A percentile compares a stretch with the other conserved stretches of the same genome.
phyloP scores from a whole-genome alignment of 1,140 invertebrate genomes.

The Anagrus nilaparvatae region DNA sequence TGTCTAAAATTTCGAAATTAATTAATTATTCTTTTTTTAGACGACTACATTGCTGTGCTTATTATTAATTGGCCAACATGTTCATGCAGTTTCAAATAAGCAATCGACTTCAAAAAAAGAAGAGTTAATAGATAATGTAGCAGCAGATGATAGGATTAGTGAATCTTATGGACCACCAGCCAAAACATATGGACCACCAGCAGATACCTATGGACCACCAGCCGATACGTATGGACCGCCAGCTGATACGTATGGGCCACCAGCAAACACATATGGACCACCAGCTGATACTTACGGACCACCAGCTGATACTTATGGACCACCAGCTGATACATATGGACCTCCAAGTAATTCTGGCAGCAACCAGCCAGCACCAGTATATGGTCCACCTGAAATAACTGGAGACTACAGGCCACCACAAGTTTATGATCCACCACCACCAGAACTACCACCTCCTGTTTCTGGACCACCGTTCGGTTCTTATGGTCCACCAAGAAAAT shows the following conservation, averaged over 20 bases:
- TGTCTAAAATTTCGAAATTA: neutral
- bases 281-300: constrained; percentile 30
- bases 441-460: constrained; percentile 34
- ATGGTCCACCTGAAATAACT: constrained; percentile 35
- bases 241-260: constrained; percentile 25
- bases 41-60: constrained; percentile 24
- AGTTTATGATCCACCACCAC: constrained; percentile 32
- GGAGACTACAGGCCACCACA: constrained; percentile 35
- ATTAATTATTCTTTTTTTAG: constrained; percentile 20
- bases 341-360: constrained; percentile 23
- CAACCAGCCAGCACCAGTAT: constrained; percentile 34
- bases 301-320: constrained; percentile 29
- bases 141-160: constrained; percentile 35
- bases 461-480: constrained; percentile 38
- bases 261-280: constrained; percentile 22
- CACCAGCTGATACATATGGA: constrained; percentile 26
- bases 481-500: constrained; percentile 25
- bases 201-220: constrained; percentile 34
- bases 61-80: constrained; percentile 24
- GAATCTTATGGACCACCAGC: constrained; percentile 34
- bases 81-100: constrained; percentile 32
- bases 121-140: constrained; percentile 18
- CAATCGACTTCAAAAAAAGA: too few species aligned
- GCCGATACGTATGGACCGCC: constrained; percentile 33
- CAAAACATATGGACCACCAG: too few species aligned